Evolutionary conservation across 2,113 vertebrate genomes (phyloP).

Genomic region (Apteryx mantelli): DNA sequence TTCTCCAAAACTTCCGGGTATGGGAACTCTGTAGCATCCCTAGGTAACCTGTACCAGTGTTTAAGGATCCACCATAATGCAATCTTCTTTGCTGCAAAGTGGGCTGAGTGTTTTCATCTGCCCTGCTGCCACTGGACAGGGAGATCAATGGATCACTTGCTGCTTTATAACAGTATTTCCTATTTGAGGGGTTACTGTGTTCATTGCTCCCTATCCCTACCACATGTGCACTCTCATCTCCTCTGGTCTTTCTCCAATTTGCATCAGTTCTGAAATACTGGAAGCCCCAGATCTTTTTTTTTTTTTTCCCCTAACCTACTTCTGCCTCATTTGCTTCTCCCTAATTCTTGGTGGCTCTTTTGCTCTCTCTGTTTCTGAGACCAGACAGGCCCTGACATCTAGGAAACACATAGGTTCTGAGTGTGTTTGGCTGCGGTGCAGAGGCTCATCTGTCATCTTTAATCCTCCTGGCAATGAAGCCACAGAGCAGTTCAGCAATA

Average conservation of each 20-base stretch:
- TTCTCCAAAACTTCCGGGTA: background rate
- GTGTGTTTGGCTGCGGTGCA: background rate
- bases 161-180: background rate
- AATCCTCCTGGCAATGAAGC: background rate
- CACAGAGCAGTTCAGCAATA: background rate
- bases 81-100: background rate
- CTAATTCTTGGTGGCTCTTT: background rate
- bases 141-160: background rate
- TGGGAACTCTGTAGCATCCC: background rate
- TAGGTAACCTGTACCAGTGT: background rate
- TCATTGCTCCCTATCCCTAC: background rate
- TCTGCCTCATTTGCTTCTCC: background rate
- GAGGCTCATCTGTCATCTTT: background rate
- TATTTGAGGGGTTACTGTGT: background rate
- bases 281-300: background rate
- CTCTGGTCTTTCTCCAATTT: background rate
- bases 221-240: background rate
- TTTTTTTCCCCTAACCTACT: rapidly evolving
- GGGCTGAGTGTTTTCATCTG: background rate
- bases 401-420: background rate
- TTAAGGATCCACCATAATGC: background rate
- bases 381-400: background rate
- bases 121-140: background rate
- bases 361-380: background rate
- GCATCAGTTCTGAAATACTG: background rate